Conservation (phyloP, 2,888 invertebrate genomes). For the Schrankia costaestrigalis region DNA sequence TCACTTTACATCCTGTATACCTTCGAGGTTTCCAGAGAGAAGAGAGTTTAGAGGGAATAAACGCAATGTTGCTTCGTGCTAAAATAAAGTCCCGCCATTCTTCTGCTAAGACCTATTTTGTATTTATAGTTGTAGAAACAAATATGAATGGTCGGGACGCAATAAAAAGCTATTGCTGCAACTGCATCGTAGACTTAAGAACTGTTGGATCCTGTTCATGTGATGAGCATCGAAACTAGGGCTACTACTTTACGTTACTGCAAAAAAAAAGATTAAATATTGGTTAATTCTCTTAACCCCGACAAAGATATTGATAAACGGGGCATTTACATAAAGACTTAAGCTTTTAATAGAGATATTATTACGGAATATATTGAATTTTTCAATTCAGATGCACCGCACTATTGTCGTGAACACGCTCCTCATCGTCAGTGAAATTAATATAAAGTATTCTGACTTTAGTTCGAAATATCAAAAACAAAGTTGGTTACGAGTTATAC, state of each 20-base stretch:
- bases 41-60: conserved; percentile 4
- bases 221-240: no score
- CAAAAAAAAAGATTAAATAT: background rate
- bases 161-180: conserved; percentile 8
- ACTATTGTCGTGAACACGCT: conserved; percentile 29
- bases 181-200: conserved; percentile 6
- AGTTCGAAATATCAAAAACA: conserved; percentile 1
- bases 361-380: conserved; percentile 21
- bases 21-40: conserved; percentile 2
- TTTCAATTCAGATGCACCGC: conserved; percentile 22
- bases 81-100: no score
- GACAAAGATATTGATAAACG: background rate
- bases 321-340: conserved; percentile 21
- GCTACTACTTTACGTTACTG: no score
- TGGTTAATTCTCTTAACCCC: background rate
- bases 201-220: conserved; percentile 3
- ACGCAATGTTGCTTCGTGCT: conserved; percentile 5
- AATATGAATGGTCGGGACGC: conserved; percentile 7
- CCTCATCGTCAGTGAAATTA: conserved; percentile 23
- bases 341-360: conserved; percentile 16
- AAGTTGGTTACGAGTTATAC: conserved; percentile 10
- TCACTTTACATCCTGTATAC: no score
- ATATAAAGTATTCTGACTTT: conserved; percentile 15
- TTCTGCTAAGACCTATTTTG: no score
- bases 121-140: no score